Evolutionary conservation across 2,888 invertebrate species (phyloP).

Genomic region (Drosophila buzzatii): DNA sequence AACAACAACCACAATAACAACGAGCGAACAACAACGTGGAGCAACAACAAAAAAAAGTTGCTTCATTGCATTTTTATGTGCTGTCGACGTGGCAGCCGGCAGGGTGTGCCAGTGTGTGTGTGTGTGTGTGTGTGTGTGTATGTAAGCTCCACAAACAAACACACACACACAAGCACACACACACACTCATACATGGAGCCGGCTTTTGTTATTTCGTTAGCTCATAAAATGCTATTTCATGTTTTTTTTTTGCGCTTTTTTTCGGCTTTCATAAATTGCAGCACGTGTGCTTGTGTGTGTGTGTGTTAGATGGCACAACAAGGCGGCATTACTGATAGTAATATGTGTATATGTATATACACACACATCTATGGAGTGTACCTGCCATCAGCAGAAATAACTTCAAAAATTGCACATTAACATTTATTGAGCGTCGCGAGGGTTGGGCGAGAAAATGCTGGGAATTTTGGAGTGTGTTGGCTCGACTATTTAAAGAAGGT

Average conservation of each 20-base stretch:
- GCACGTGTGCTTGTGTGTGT: slow-evolving; percentile 8
- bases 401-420: slow-evolving; percentile 58
- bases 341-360: neutral
- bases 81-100: slow-evolving; percentile 54
- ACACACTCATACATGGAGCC: slow-evolving; percentile 21
- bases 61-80: slow-evolving; percentile 75
- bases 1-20: slow-evolving; percentile 22
- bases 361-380: slow-evolving; percentile 8
- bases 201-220: slow-evolving; percentile 79
- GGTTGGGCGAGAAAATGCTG: slow-evolving; percentile 23
- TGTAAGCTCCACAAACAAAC: too few relatives aligned
- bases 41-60: slow-evolving; percentile 29
- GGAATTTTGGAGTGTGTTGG: slow-evolving; percentile 1
- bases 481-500: slow-evolving; percentile 4
- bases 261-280: slow-evolving; percentile 59
- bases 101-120: slow-evolving; percentile 26
- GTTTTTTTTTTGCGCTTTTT: slow-evolving; percentile 37
- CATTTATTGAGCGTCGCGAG: slow-evolving; percentile 51
- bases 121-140: slow-evolving; percentile 6
- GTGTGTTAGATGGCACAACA: slow-evolving; percentile 17
- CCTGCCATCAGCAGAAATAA: slow-evolving; percentile 45
- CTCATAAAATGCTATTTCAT: slow-evolving; percentile 72
- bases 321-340: slow-evolving; percentile 28
- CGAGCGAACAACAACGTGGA: slow-evolving; percentile 20
- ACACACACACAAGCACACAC: slow-evolving; percentile 10